Percentiles rank a stretch among this genome's conserved stretches.
Conservation (phyloP, 1,140 invertebrate genomes). For the Apis mellifera region Amel_HAv3.1 CM009939.2:4390501-4391000, state of each 20-base stretch:
- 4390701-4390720: too few relatives aligned
- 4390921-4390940: neutral
- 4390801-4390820: neutral
- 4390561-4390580: neutral
- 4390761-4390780: too few relatives aligned
- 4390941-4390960: conserved; percentile 21
- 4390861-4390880: neutral
- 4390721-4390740: too few relatives aligned
- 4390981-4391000: neutral
- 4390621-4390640: too few relatives aligned
- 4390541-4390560: neutral
- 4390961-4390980: conserved; percentile 21
- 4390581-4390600: too few relatives aligned
- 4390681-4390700: too few relatives aligned
- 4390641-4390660: too few relatives aligned
- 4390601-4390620: too few relatives aligned
- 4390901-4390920: neutral
- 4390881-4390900: neutral
- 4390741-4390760: too few relatives aligned
- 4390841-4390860: neutral
- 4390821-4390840: neutral
- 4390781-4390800: neutral
- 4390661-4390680: too few relatives aligned
- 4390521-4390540: neutral
- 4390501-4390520: neutral